A percentile compares a stretch with the other conserved stretches of the same genome.
Conservation (phyloP, 2,113 vertebrate species). For the Xiphophorus maculatus region DNA sequence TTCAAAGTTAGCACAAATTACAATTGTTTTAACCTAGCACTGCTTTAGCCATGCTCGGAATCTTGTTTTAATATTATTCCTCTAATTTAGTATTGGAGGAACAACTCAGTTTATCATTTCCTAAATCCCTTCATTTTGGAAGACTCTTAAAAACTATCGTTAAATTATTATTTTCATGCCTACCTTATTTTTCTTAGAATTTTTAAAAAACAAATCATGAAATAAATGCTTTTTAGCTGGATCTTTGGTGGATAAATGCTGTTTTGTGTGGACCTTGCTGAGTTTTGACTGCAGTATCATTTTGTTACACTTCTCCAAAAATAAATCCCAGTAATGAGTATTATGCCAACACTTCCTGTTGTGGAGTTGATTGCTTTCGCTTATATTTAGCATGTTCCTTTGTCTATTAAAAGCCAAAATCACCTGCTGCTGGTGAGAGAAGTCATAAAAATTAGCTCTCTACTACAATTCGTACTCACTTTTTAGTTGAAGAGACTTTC, state of each 20-base stretch:
- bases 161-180: not conserved
- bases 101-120: not conserved
- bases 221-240: not conserved
- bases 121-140: not conserved
- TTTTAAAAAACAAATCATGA: not conserved
- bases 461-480: not conserved
- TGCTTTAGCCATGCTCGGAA: too few species aligned
- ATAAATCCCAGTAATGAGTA: not conserved
- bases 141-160: not conserved
- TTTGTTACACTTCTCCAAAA: not conserved
- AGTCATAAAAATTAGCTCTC: not conserved
- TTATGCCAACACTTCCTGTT: not conserved
- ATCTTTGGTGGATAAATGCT: not conserved
- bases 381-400: not conserved
- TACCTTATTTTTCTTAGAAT: not conserved
- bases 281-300: not conserved
- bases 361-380: not conserved
- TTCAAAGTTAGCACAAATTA: not conserved
- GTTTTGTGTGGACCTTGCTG: not conserved
- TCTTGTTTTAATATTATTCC: too few species aligned
- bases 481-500: constrained; percentile 4
- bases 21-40: not conserved
- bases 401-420: not conserved
- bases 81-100: not conserved
- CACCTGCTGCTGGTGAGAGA: not conserved